Conservation (phyloP, 30 jellyfish, hydroid and myxozoan genomes). For the Sanderia malayensis region DNA sequence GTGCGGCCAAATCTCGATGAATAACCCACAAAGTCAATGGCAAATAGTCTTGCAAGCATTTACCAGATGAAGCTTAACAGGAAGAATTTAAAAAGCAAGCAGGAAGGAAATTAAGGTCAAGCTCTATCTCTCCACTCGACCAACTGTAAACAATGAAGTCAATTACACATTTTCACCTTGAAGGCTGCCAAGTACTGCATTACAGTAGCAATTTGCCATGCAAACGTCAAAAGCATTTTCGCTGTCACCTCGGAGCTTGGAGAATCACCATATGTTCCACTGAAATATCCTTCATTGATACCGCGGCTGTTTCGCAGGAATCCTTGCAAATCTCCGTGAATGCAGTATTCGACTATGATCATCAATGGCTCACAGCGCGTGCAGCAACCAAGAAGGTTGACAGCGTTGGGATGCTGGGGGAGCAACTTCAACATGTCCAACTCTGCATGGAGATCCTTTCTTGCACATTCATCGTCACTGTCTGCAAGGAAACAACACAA, state of each 20-base stretch:
- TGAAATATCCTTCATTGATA: conserved; percentile 73
- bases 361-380: conserved; percentile 77
- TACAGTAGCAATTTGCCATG: conserved; percentile 84
- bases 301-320: conserved; percentile 93
- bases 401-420: conserved; percentile 91
- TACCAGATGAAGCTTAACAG: no score
- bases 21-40: conserved; percentile 58
- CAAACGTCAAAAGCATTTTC: conserved; percentile 84
- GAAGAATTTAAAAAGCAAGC: no score
- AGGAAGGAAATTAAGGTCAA: no score
- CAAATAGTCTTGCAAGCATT: no score
- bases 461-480: conserved; percentile 70
- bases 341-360: conserved; percentile 93
- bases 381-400: conserved; percentile 93
- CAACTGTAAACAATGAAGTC: no score
- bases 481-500: no score
- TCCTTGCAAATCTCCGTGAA: conserved; percentile 96
- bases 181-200: conserved; percentile 81
- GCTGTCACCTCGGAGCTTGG: conserved; percentile 72
- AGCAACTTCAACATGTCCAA: conserved; percentile 79
- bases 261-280: conserved; percentile 63
- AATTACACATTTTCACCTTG: conserved; percentile 68
- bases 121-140: no score
- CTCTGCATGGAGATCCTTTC: conserved; percentile 85
- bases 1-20: conserved; percentile 93